These are phyloP conservation scores for Pammene fasciana DNA, from an alignment of 2,888 invertebrate genomes.

Conservation along the genomic window DNA sequence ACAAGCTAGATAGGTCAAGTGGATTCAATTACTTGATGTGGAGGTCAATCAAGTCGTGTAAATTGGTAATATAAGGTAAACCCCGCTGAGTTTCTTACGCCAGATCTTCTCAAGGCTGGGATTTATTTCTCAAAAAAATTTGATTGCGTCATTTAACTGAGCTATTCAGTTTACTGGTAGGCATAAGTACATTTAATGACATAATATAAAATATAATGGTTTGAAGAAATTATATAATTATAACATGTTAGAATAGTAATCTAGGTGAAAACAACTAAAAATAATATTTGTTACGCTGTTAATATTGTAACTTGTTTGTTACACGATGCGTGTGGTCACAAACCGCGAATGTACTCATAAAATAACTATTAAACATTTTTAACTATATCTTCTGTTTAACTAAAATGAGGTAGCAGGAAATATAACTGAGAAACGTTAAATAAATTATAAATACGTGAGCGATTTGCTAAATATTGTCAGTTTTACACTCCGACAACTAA, in stretches of 20 bases:
- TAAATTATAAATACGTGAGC: too few species aligned
- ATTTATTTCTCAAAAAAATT: background rate
- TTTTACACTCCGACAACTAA: too few species aligned
- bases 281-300: too few species aligned
- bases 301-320: background rate
- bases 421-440: too few species aligned
- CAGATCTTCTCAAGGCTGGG: background rate
- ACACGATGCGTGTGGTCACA: conserved; percentile 18
- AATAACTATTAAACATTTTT: conserved; percentile 2
- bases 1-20: conserved; percentile 46
- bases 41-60: conserved; percentile 63
- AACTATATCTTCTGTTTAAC: conserved; percentile 15
- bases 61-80: conserved; percentile 26
- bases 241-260: too few species aligned
- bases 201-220: too few species aligned
- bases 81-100: background rate
- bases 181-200: too few species aligned
- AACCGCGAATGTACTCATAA: conserved; percentile 22
- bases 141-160: too few species aligned
- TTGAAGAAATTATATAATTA: too few species aligned
- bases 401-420: conserved; percentile 6
- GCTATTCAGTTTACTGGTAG: too few species aligned
- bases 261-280: too few species aligned
- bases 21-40: conserved; percentile 61
- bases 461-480: too few species aligned